Conservation (phyloP, 2,888 invertebrate genomes). For the Drosophila ochracea region DNA sequence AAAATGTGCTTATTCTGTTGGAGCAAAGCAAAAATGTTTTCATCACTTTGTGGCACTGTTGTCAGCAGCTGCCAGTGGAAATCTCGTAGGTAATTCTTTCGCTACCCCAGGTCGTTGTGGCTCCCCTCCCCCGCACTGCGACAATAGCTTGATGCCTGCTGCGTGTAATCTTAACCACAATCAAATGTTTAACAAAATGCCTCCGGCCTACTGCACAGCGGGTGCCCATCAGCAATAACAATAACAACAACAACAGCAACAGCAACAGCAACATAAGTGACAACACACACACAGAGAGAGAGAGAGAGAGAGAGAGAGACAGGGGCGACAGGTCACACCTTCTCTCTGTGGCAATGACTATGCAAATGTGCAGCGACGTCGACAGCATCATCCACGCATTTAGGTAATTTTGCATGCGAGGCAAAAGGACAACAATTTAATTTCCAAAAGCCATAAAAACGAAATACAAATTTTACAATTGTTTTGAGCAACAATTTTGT, state of each 20-base stretch:
- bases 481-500: slow-evolving; percentile 51
- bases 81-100: slow-evolving; percentile 14
- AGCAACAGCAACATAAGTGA: slow-evolving; percentile 22
- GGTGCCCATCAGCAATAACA: slow-evolving; percentile 53
- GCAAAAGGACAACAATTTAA: slow-evolving; percentile 71
- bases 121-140: background rate
- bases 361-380: slow-evolving; percentile 43
- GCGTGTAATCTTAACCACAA: slow-evolving; percentile 69
- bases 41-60: slow-evolving; percentile 19
- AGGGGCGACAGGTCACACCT: slow-evolving; percentile 68
- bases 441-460: slow-evolving; percentile 78
- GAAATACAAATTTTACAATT: slow-evolving; percentile 74
- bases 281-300: slow-evolving; percentile 9
- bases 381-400: slow-evolving; percentile 44
- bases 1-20: background rate
- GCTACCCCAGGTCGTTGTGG: background rate
- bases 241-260: slow-evolving; percentile 27
- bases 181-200: slow-evolving; percentile 76
- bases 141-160: slow-evolving; percentile 41
- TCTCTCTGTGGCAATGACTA: slow-evolving; percentile 58
- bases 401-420: slow-evolving; percentile 72
- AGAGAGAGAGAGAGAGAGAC: background rate
- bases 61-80: slow-evolving; percentile 19
- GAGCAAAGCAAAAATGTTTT: background rate
- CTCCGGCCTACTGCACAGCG: slow-evolving; percentile 55